These are phyloP conservation scores for Melipona beecheii DNA, from an alignment of 2,888 invertebrate species.

Conservation along the genomic window DNA sequence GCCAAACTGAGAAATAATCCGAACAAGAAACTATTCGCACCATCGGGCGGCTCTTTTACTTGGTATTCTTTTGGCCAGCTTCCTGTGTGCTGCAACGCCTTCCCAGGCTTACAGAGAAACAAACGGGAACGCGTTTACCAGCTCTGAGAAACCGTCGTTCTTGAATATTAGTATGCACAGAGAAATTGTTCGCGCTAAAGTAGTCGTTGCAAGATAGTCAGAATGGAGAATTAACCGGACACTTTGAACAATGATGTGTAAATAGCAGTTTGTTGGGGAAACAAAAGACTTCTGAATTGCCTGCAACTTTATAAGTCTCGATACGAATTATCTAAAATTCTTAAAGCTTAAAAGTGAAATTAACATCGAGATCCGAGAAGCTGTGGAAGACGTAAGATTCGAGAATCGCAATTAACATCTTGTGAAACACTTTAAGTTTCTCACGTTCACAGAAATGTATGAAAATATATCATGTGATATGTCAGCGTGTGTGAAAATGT, in stretches of 20 bases:
- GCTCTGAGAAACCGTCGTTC: slow-evolving; percentile 1
- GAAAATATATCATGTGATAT: neutral
- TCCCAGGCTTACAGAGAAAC: slow-evolving; percentile 41
- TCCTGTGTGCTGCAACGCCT: neutral
- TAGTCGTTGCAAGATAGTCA: neutral
- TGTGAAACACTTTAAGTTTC: neutral
- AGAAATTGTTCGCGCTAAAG: slow-evolving; percentile 3
- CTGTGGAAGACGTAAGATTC: neutral
- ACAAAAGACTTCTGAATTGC: neutral
- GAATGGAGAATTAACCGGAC: neutral
- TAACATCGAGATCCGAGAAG: neutral
- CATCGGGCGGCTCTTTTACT: neutral
- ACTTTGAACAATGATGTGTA: neutral
- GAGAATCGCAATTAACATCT: neutral
- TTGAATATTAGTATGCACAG: slow-evolving; percentile 4
- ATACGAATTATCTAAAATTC: neutral
- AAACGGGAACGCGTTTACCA: slow-evolving; percentile 37
- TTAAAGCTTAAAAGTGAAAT: neutral
- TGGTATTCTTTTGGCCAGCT: slow-evolving; percentile 21
- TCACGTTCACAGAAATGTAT: neutral
- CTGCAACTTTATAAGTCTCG: neutral
- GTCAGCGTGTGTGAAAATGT: neutral
- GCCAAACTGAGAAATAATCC: slow-evolving; percentile 18
- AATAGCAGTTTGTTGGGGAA: neutral
- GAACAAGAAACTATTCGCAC: slow-evolving; percentile 19